Conservation (phyloP, 2,888 invertebrate genomes). For the Apamea monoglypha region DNA sequence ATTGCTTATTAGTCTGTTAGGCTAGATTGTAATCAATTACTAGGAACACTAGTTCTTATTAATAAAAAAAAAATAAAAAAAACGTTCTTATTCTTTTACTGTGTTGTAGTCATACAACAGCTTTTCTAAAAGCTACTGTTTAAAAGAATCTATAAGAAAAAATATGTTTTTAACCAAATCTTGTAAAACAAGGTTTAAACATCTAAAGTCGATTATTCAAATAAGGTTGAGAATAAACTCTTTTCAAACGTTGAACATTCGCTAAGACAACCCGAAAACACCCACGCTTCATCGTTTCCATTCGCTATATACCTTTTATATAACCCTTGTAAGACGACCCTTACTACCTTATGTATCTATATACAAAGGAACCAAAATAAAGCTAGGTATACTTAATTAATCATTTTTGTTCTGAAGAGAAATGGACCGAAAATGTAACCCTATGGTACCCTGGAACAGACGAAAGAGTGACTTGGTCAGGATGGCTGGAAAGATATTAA, state of each 20-base stretch:
- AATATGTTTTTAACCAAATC: background rate
- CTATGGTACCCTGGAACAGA: too few species aligned
- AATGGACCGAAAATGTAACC: too few species aligned
- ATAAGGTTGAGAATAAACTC: background rate
- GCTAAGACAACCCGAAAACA: background rate
- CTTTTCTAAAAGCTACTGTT: background rate
- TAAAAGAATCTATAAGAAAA: background rate
- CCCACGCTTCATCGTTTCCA: conserved; percentile 1
- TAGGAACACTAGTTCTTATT: too few species aligned
- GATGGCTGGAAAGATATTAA: too few species aligned
- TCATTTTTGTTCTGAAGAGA: background rate
- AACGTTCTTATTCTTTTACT: background rate
- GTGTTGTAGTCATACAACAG: background rate
- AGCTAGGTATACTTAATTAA: background rate
- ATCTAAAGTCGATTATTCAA: background rate
- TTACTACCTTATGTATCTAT: background rate
- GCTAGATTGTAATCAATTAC: too few species aligned
- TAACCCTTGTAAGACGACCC: conserved; percentile 15
- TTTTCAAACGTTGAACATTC: background rate
- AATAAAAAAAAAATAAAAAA: too few species aligned
- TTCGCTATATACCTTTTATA: conserved; percentile 4
- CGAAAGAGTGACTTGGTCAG: too few species aligned
- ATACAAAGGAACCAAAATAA: background rate
- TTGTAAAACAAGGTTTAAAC: background rate
- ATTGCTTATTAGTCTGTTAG: too few species aligned